A percentile compares a stretch with the other conserved stretches of the same genome.
These are phyloP conservation scores for Gasteruption jaculator DNA, from an alignment of 2,888 invertebrate species.

Conservation along the genomic window DNA sequence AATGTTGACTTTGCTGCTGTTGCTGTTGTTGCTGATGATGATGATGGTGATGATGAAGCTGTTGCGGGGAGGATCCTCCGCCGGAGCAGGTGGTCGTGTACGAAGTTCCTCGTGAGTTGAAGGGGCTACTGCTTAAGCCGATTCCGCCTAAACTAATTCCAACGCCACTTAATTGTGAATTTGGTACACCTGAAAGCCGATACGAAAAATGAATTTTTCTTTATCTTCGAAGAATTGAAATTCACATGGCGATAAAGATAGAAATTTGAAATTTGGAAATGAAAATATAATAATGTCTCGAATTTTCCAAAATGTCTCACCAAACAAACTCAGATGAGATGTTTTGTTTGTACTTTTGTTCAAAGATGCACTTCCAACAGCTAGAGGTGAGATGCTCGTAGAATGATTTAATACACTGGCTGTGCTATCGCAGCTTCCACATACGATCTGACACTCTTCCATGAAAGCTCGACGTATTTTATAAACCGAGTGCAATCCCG, in stretches of 20 bases:
- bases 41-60: no score
- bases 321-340: slow-evolving; percentile 39
- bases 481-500: slow-evolving; percentile 78
- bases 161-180: slow-evolving; percentile 32
- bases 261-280: background rate
- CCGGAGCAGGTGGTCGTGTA: slow-evolving; percentile 41
- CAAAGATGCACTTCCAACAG: slow-evolving; percentile 33
- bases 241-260: background rate
- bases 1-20: slow-evolving; percentile 42
- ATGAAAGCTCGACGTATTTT: slow-evolving; percentile 69
- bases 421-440: slow-evolving; percentile 53
- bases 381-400: slow-evolving; percentile 33
- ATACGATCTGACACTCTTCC: slow-evolving; percentile 66
- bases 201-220: background rate
- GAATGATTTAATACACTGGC: slow-evolving; percentile 38
- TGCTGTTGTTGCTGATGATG: no score
- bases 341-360: slow-evolving; percentile 38
- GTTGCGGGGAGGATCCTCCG: slow-evolving; percentile 37
- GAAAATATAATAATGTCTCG: background rate
- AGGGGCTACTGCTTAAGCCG: slow-evolving; percentile 35
- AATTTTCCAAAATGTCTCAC: slow-evolving; percentile 24
- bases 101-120: slow-evolving; percentile 41
- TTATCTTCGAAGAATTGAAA: background rate
- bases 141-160: slow-evolving; percentile 27
- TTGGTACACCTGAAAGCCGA: slow-evolving; percentile 34